Conservation (phyloP, 1,140 invertebrate genomes). For the Lepidurus packardi region DNA sequence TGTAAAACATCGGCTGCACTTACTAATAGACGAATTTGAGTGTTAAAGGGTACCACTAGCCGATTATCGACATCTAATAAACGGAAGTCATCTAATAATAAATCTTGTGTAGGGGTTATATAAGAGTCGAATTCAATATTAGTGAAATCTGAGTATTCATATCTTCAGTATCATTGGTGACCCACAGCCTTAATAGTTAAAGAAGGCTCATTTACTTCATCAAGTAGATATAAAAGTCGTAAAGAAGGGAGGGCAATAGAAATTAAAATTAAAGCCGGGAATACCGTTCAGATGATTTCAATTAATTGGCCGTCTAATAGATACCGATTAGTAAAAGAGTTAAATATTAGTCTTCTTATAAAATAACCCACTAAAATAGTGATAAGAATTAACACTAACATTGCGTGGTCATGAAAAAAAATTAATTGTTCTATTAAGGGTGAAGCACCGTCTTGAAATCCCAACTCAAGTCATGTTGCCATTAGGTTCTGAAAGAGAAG, state of each 20-base stretch:
- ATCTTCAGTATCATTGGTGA: slow-evolving; percentile 63
- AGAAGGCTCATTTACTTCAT: slow-evolving; percentile 52
- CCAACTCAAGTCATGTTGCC: too few relatives aligned
- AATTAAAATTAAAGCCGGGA: too few relatives aligned
- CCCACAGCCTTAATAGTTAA: slow-evolving; percentile 57
- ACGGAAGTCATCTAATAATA: slow-evolving; percentile 48
- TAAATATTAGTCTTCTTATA: slow-evolving; percentile 47
- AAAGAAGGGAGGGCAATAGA: slow-evolving; percentile 55
- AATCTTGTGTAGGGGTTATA: slow-evolving; percentile 50
- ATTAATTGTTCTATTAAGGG: slow-evolving; percentile 55
- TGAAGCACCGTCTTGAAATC: slow-evolving; percentile 53
- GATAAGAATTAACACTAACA: slow-evolving; percentile 50
- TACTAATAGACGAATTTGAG: slow-evolving; percentile 53
- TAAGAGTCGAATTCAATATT: slow-evolving; percentile 58
- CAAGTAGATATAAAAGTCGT: slow-evolving; percentile 55
- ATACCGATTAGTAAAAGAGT: slow-evolving; percentile 44
- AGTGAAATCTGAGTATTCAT: slow-evolving; percentile 58
- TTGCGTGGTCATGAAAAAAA: slow-evolving; percentile 55
- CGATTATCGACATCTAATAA: slow-evolving; percentile 60
- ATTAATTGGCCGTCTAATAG: too few relatives aligned
- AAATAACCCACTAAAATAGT: slow-evolving; percentile 42
- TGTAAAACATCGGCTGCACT: too few relatives aligned
- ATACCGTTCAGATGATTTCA: too few relatives aligned
- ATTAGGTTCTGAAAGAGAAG: too few relatives aligned
- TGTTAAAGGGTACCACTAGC: slow-evolving; percentile 51